phyloP scores from a whole-genome alignment of 2,888 invertebrate genomes.

The Pantelozetes paolii region DNA sequence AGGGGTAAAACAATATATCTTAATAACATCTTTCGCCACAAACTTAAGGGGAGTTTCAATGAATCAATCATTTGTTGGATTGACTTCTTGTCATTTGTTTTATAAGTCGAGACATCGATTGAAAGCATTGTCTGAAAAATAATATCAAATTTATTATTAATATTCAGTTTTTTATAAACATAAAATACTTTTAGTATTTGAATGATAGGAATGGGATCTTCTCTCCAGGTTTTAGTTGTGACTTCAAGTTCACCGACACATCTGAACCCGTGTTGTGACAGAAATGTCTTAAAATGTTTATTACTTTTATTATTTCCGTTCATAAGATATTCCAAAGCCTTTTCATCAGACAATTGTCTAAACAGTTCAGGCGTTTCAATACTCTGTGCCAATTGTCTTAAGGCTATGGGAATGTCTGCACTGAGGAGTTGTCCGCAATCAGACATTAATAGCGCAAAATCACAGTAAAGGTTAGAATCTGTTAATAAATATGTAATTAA shows the following conservation, averaged over 20 bases:
- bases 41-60: slow-evolving; percentile 34
- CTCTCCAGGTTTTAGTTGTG: slow-evolving; percentile 4
- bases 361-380: slow-evolving; percentile 7
- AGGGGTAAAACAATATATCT: slow-evolving; percentile 60
- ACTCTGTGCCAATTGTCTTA: slow-evolving; percentile 29
- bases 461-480: neutral
- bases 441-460: slow-evolving; percentile 18
- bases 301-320: slow-evolving; percentile 57
- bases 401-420: slow-evolving; percentile 37
- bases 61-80: slow-evolving; percentile 27
- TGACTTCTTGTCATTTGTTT: neutral
- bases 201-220: slow-evolving; percentile 16
- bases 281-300: slow-evolving; percentile 59
- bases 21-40: neutral
- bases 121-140: neutral
- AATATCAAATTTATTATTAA: too few relatives aligned
- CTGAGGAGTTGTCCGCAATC: slow-evolving; percentile 37
- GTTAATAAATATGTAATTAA: too few relatives aligned
- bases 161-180: neutral
- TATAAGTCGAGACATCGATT: neutral
- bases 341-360: slow-evolving; percentile 46
- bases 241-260: slow-evolving; percentile 53
- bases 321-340: slow-evolving; percentile 61
- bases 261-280: slow-evolving; percentile 69
- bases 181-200: neutral